phyloP scores from a whole-genome alignment of 2,113 vertebrate species.

The Hepsetus odoe region DNA sequence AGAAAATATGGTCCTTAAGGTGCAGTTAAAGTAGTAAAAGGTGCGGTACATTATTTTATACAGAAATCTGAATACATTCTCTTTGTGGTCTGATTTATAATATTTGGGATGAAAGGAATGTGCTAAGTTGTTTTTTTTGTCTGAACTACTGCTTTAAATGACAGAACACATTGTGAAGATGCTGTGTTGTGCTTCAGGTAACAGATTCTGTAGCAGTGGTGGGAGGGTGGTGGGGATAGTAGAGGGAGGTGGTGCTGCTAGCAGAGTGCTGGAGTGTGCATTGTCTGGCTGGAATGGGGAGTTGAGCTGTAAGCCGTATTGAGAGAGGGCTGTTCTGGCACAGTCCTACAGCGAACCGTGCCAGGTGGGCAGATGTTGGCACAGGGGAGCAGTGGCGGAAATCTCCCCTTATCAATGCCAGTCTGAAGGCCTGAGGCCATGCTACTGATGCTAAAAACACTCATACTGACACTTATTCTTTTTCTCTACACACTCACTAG shows the following conservation, averaged over 20 bases:
- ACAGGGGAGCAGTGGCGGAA: conserved; percentile 32
- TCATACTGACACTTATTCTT: too few relatives aligned
- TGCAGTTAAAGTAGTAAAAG: too few relatives aligned
- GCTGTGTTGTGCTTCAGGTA: too few relatives aligned
- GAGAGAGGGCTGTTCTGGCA: conserved; percentile 25
- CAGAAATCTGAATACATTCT: too few relatives aligned
- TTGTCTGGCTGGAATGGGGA: not conserved
- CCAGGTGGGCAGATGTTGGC: conserved; percentile 52
- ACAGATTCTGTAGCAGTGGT: not conserved
- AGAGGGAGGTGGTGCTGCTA: not conserved
- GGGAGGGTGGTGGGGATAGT: not conserved
- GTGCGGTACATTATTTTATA: too few relatives aligned
- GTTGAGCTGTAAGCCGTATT: not conserved
- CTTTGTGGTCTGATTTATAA: too few relatives aligned
- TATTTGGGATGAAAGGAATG: too few relatives aligned
- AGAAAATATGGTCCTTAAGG: too few relatives aligned
- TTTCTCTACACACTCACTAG: not conserved
- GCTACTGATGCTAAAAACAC: conserved; percentile 10
- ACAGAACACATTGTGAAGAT: too few relatives aligned
- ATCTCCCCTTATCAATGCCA: conserved; percentile 36
- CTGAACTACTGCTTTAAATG: too few relatives aligned
- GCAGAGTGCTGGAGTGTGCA: not conserved
- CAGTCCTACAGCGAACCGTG: conserved; percentile 17
- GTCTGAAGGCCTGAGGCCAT: conserved; percentile 30
- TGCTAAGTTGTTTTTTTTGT: too few relatives aligned